phyloP scores from a whole-genome alignment of 2,888 invertebrate genomes.

The Epinotia ramella region DNA sequence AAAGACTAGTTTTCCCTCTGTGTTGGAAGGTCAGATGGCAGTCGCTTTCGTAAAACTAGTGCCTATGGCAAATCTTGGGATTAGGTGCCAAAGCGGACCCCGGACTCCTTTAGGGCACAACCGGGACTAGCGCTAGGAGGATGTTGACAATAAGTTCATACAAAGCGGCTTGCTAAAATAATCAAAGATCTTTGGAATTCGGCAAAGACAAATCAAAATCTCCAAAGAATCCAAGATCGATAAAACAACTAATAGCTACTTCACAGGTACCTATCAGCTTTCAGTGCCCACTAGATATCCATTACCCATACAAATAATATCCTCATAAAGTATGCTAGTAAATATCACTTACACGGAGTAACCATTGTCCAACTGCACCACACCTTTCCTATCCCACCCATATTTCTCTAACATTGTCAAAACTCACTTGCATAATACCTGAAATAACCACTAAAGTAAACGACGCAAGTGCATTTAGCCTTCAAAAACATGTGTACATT shows the following conservation, averaged over 20 bases:
- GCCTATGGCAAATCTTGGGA: no score
- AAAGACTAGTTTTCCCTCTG: no score
- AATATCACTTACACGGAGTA: conserved; percentile 22
- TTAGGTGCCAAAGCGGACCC: no score
- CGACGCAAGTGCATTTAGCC: background rate
- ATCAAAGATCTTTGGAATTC: no score
- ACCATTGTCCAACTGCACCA: conserved; percentile 20
- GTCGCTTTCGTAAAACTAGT: no score
- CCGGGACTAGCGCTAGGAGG: no score
- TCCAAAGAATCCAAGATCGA: background rate
- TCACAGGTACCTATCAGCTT: background rate
- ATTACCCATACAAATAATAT: conserved; percentile 8
- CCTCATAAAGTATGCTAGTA: conserved; percentile 6
- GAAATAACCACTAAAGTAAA: background rate
- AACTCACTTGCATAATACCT: conserved; percentile 23
- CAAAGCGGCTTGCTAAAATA: no score
- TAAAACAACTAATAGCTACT: background rate
- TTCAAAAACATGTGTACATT: background rate
- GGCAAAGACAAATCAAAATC: no score
- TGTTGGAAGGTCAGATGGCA: no score
- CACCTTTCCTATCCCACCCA: conserved; percentile 26
- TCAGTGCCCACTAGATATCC: background rate
- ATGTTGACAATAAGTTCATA: no score
- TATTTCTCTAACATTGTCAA: conserved; percentile 31
- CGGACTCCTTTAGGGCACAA: no score